Evolutionary conservation across 2,888 invertebrate genomes (phyloP).

Genomic region (Drosophila planitibia): DNA sequence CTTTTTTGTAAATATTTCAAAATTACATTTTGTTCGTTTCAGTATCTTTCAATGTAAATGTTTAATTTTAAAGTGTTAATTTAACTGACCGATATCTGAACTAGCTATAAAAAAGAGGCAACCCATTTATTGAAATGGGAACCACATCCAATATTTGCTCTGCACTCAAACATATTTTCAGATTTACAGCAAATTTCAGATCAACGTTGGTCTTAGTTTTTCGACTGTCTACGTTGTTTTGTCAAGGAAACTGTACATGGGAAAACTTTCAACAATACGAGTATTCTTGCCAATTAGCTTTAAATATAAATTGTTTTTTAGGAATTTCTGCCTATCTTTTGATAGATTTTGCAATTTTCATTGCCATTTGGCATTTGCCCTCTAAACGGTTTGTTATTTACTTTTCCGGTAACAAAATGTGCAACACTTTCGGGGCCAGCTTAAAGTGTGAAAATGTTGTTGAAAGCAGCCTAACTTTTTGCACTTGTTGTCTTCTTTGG

Average conservation of each 20-base stretch:
- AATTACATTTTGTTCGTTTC: neutral
- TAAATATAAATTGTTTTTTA: neutral
- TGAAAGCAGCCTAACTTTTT: constrained; percentile 34
- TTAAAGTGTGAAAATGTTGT: constrained; percentile 28
- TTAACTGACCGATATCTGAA: neutral
- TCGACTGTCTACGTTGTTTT: constrained; percentile 31
- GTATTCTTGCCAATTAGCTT: neutral
- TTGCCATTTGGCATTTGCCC: constrained; percentile 45
- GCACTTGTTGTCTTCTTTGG: constrained; percentile 7
- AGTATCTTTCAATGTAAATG: neutral
- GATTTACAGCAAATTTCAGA: constrained; percentile 46
- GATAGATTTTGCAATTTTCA: constrained; percentile 5
- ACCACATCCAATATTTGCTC: constrained; percentile 45
- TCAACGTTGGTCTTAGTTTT: constrained; percentile 47
- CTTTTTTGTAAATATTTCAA: neutral
- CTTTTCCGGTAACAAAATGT: constrained; percentile 19
- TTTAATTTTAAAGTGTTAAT: neutral
- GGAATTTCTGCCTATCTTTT: neutral
- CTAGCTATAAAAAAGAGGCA: neutral
- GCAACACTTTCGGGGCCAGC: constrained; percentile 12
- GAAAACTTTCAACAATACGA: constrained; percentile 7
- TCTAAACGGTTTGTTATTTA: constrained; percentile 40
- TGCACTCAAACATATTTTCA: constrained; percentile 49
- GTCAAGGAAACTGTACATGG: constrained; percentile 2
- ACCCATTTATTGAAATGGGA: neutral